These are phyloP conservation scores for Lagopus muta DNA, from an alignment of 2,113 vertebrate genomes.

Conservation along the genomic window DNA sequence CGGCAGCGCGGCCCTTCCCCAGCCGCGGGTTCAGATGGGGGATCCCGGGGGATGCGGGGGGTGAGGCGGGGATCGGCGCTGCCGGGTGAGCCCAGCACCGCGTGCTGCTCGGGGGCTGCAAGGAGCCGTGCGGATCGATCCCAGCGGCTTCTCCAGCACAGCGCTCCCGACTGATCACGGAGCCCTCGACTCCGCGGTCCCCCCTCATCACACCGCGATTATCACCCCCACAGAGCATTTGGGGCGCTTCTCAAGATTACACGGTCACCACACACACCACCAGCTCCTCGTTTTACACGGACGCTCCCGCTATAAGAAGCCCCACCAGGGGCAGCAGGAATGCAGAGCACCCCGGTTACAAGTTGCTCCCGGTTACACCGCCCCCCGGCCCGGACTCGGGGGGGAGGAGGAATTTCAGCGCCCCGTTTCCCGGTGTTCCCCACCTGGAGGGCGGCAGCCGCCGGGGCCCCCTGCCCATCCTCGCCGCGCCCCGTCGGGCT, in stretches of 20 bases:
- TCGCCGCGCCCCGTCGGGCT: neutral
- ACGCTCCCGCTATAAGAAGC: neutral
- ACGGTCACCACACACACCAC: accelerated
- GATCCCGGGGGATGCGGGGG: no score
- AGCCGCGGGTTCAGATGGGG: neutral
- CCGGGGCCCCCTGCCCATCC: neutral
- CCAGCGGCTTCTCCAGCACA: neutral
- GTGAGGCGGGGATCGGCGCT: accelerated
- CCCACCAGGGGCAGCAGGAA: accelerated
- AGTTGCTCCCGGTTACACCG: neutral
- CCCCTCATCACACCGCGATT: accelerated
- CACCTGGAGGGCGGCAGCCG: constrained; percentile 3
- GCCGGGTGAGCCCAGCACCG: neutral
- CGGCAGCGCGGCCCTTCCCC: neutral
- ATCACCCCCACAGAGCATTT: neutral
- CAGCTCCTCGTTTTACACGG: neutral
- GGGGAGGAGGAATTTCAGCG: neutral
- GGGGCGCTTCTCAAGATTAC: accelerated
- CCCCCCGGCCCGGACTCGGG: neutral
- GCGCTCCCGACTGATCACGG: neutral
- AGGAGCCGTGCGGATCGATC: neutral
- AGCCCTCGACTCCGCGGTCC: accelerated
- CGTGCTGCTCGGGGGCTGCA: neutral
- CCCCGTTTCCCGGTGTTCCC: neutral
- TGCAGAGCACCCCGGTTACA: neutral